Evolutionary conservation across 2,797 vertebrate species (phyloP).

Genomic region (Squalus acanthias): DNA sequence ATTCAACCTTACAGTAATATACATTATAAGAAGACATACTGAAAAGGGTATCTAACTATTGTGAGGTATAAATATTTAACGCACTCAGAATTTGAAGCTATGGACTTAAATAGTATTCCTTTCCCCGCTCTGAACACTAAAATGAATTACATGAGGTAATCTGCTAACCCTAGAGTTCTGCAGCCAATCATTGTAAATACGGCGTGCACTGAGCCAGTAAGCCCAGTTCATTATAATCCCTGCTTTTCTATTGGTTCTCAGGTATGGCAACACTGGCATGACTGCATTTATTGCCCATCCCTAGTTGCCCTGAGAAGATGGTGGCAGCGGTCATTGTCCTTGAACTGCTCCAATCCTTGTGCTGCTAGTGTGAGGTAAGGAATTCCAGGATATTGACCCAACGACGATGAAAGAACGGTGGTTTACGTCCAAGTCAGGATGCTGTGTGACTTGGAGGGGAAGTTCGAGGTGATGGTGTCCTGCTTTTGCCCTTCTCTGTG

Average conservation of each 20-base stretch:
- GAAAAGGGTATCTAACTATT: neutral
- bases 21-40: neutral
- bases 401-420: neutral
- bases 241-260: neutral
- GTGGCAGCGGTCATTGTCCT: neutral
- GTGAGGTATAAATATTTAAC: neutral
- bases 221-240: neutral
- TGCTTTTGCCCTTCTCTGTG: no score
- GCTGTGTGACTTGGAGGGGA: no score
- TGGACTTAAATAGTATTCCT: neutral
- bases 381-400: neutral
- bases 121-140: neutral
- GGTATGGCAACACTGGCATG: neutral
- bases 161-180: neutral
- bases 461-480: no score
- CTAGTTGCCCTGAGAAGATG: neutral
- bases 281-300: neutral
- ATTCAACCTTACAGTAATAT: neutral
- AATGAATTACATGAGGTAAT: neutral
- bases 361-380: neutral
- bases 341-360: neutral
- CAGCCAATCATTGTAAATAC: neutral
- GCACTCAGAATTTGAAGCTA: neutral
- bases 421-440: neutral
- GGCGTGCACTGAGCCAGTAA: neutral